phyloP scores from a whole-genome alignment of 64 coral and sea anemone genomes.

The Astreopora myriophthalma region DNA sequence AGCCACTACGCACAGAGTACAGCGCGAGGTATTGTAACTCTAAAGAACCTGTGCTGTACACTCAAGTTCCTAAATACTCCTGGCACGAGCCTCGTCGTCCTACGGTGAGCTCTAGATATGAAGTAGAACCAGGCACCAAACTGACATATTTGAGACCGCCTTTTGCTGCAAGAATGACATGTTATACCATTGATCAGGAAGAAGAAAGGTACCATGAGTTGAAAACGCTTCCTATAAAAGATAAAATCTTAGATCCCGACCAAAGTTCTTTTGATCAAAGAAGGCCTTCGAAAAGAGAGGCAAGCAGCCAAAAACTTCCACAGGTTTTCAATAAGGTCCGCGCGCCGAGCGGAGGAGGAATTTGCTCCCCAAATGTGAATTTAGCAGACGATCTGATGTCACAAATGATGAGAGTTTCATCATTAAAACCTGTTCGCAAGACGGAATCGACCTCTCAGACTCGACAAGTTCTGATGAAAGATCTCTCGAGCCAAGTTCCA shows the following conservation, averaged over 20 bases:
- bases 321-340: neutral
- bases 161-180: constrained; percentile 53
- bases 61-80: constrained; percentile 48
- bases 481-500: neutral
- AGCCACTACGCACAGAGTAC: constrained; percentile 71
- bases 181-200: neutral
- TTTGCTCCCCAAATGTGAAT: neutral
- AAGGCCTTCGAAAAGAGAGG: neutral
- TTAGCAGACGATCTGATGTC: neutral
- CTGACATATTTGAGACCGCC: constrained; percentile 49
- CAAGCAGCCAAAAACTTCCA: neutral
- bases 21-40: constrained; percentile 47
- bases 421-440: neutral
- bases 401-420: neutral
- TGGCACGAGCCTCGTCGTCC: constrained; percentile 55
- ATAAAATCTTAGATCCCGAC: neutral
- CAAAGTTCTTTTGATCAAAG: neutral
- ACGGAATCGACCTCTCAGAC: neutral
- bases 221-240: neutral
- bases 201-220: neutral
- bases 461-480: neutral
- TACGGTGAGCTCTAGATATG: neutral
- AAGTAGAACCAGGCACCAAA: neutral
- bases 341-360: neutral
- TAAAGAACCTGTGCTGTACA: constrained; percentile 7